Base-by-base conservation (phyloP, 2,797 vertebrate genomes). In the Sebastes minor region DNA sequence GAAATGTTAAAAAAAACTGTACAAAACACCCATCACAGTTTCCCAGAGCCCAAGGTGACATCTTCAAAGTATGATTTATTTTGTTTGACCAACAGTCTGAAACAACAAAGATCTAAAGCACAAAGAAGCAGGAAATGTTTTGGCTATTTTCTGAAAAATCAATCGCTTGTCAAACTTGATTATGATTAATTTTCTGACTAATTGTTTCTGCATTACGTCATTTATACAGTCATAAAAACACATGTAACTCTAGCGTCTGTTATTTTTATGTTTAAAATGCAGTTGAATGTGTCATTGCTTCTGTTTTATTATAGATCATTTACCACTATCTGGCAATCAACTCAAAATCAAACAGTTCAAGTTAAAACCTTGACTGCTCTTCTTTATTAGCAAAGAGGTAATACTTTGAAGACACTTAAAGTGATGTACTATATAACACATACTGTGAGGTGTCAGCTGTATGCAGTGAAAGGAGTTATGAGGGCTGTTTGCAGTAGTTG, bases 401-500 rank as follows among this genome's bases (percentile, higher is more conserved):
- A 46, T 30, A 35, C 22, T 18, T 5, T 23, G 20, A 49, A 8
- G 53, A 38, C 16, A 0, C 42, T 66, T 4, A 13, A 16, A 33
- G 4, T 2, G 27, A 35, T 1, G 16, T 2, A 12, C 46, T 10
- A 18, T 3, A 18, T 27, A 55, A 59, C n/a, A 1, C 2, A 5
- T 20, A 5, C 33, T 30, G 35, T 27, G 69, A 67, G 52, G 27
- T 55, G 25, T 68, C 53, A 25, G 73, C 63, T 62, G 59, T 20
- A 52, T 33, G 61, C 60, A 35, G 61, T 28, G 25, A 68, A n/a
- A 78, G 65, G 13, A 81, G 52, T 62, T 61, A 18, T 23, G 61
- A 76, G 59, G 61, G 49, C 25, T 59, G 53, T 84, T 84, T 64
- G 70, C 86, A 76, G 74, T 68, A 82, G 81, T 85, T 86, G 60